A percentile compares a stretch with the other conserved stretches of the same genome.
Conservation (phyloP, 1,140 invertebrate genomes). For the Danaus plexippus region DNA sequence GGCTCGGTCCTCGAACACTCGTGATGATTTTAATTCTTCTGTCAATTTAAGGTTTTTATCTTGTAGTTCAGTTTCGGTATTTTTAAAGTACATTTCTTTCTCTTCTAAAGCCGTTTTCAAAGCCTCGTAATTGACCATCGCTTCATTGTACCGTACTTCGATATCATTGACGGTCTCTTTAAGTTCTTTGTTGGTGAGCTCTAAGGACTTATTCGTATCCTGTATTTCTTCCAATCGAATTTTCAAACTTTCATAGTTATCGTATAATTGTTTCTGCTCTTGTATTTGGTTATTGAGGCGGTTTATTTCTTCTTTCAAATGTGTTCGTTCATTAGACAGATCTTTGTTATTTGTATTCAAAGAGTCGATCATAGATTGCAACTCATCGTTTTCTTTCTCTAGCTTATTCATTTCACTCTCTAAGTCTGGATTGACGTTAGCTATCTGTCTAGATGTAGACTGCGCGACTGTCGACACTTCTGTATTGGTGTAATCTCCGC, state of each 20-base stretch:
- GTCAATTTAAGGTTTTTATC: slow-evolving; percentile 21
- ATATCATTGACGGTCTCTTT: slow-evolving; percentile 39
- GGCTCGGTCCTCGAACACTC: slow-evolving; percentile 21
- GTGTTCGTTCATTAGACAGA: slow-evolving; percentile 27
- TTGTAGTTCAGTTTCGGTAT: slow-evolving; percentile 22
- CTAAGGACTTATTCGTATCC: slow-evolving; percentile 25
- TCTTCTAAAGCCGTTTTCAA: slow-evolving; percentile 25
- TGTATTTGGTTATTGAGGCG: slow-evolving; percentile 15
- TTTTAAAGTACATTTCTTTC: slow-evolving; percentile 19
- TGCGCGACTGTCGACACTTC: slow-evolving; percentile 10
- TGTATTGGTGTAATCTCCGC: slow-evolving; percentile 36
- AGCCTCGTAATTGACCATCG: slow-evolving; percentile 18
- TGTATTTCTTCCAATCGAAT: slow-evolving; percentile 21
- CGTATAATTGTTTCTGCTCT: slow-evolving; percentile 11
- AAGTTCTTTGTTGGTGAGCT: slow-evolving; percentile 40
- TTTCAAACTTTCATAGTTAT: slow-evolving; percentile 28
- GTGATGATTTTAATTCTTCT: slow-evolving; percentile 24
- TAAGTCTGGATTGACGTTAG: slow-evolving; percentile 32
- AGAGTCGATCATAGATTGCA: slow-evolving; percentile 76
- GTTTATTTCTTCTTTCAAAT: slow-evolving; percentile 34
- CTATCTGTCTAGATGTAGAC: slow-evolving; percentile 22
- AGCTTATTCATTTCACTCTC: slow-evolving; percentile 75
- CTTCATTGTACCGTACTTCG: slow-evolving; percentile 26
- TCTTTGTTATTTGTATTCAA: slow-evolving; percentile 46
- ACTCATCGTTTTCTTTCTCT: slow-evolving; percentile 79